Evolutionary conservation across 1,140 invertebrate genomes (phyloP), one percentile per base, ranked within the genome.

Genomic region (Rhopalosiphum padi): DNA sequence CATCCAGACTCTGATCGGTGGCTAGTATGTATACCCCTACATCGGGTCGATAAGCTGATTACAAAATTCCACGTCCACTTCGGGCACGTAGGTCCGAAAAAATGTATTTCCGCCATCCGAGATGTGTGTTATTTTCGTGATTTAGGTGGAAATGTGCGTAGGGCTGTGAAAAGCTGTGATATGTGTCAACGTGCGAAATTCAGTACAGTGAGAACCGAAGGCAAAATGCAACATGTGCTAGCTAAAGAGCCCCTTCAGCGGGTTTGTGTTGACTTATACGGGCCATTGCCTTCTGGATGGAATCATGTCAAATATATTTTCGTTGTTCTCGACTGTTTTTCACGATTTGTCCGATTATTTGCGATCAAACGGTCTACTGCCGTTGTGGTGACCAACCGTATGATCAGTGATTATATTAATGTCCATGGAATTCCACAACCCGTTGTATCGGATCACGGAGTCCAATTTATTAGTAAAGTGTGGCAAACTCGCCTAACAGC

Each of bases 281-380:
- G 93, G 7, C 93, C 93, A 30, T 51, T 93, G 48, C 86, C 86
- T 5, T 22, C 21, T 21, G n/a, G 55, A 35, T n/a, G 93, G 18
- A 46, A 46, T n/a, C 41, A 83, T 2, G 93, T 93, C 2, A 9
- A 23, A 1, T 60, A 88, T 41, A 22, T 93, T 21, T 68, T 93
- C 8, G 93, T 86, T 48, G n/a, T 89, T 2, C 48, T 43, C 0
- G 93, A 93, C 60, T 82, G 22, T 51, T 93, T 60, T 93, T 60
- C 35, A 1, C 21, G 46, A 37, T 93, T 89, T 93, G 60, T 82
- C 21, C 43, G 51, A 37, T n/a, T 89, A 68, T 93, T 86, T 51
- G 5, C 77, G 1, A 25, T 89, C 11, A 89, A 82, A 82, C 35
- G 51, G 7, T 21, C 68, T 23, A 68, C 11, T 21, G 51, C 85